Conservation (phyloP, 2,113 vertebrate species). For the Calyptomena viridis region DNA sequence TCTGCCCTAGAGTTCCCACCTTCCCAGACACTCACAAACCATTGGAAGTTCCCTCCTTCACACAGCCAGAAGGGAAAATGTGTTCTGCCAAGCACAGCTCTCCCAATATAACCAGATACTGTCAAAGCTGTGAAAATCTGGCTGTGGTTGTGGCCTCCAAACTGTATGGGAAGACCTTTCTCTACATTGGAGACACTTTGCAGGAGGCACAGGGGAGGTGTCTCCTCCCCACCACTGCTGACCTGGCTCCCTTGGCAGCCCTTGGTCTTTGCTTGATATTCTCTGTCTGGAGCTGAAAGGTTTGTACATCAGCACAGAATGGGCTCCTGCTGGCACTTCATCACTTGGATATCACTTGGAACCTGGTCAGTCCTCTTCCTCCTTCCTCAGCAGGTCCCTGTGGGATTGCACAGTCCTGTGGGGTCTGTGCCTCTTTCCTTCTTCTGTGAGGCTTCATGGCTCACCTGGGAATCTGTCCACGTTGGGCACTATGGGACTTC, state of each 20-base stretch:
- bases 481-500: neutral
- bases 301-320: neutral
- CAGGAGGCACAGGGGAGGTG: neutral
- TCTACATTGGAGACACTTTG: neutral
- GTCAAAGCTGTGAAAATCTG: neutral
- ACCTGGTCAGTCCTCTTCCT: neutral
- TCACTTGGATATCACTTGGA: fast-evolving
- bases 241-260: neutral
- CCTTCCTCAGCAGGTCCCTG: neutral
- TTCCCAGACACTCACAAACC: neutral
- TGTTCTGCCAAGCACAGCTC: neutral
- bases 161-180: neutral
- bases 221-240: neutral
- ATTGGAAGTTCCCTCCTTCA: neutral
- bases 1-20: neutral
- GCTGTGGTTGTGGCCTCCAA: neutral
- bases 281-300: neutral
- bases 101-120: neutral
- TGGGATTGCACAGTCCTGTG: neutral
- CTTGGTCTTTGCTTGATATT: neutral
- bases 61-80: neutral
- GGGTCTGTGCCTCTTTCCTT: neutral
- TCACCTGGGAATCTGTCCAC: neutral
- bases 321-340: neutral
- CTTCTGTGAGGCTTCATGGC: fast-evolving